Percentiles rank a stretch among this genome's conserved stretches.
These are phyloP conservation scores for Ctenopoma multispine DNA, from an alignment of 2,797 vertebrate species.

Conservation along the genomic window DNA sequence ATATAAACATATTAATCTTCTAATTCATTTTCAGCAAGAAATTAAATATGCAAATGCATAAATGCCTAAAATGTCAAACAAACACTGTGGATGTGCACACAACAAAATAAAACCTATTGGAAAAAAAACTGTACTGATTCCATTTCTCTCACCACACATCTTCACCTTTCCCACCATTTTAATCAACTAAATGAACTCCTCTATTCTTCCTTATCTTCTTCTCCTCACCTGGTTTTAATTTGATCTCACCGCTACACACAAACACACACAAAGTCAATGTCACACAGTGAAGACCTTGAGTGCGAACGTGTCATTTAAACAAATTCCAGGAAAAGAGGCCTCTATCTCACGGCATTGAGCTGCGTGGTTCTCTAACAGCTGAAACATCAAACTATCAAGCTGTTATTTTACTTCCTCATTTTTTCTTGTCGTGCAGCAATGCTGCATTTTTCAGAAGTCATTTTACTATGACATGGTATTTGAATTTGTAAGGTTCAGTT, in stretches of 20 bases:
- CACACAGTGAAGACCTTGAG: slow-evolving; percentile 20
- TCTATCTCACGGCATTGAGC: slow-evolving; percentile 44
- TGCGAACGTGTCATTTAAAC: slow-evolving; percentile 32
- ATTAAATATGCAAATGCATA: no score
- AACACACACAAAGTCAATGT: slow-evolving; percentile 47
- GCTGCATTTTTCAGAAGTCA: background rate
- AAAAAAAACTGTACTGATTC: no score
- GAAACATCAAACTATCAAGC: slow-evolving; percentile 14
- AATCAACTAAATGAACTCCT: slow-evolving; percentile 62
- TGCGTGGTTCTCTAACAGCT: slow-evolving; percentile 11
- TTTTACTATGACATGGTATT: background rate
- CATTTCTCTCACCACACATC: slow-evolving; percentile 46
- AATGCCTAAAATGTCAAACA: no score
- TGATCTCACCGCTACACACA: slow-evolving; percentile 35
- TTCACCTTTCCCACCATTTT: slow-evolving; percentile 8
- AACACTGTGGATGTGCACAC: no score
- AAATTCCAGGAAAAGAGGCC: slow-evolving; percentile 38
- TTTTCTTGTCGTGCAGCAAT: background rate
- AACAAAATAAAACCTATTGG: no score
- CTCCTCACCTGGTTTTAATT: slow-evolving; percentile 32
- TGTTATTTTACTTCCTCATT: slow-evolving; percentile 51
- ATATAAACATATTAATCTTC: no score
- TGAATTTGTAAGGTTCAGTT: background rate
- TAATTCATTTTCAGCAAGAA: no score
- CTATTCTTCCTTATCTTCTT: slow-evolving; percentile 39